phyloP scores from a whole-genome alignment of 2,797 vertebrate genomes.

The Pogonophryne albipinna region DNA sequence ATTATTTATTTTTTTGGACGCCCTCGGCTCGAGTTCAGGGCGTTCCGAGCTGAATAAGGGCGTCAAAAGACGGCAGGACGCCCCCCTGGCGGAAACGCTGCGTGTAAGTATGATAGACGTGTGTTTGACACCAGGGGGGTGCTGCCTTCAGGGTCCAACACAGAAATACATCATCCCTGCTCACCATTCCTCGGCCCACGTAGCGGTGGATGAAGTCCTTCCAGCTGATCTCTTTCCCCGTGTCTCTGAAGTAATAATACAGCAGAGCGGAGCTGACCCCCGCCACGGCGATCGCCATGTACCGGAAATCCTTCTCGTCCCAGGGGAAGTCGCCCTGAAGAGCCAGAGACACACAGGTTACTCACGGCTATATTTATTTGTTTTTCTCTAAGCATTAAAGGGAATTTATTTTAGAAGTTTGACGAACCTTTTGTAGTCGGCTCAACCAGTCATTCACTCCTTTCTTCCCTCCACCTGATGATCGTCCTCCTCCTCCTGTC shows the following conservation, averaged over 20 bases:
- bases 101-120: no score
- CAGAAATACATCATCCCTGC: slow-evolving; percentile 21
- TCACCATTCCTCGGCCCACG: slow-evolving; percentile 86
- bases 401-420: no score
- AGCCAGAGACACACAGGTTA: not conserved
- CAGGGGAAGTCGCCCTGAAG: slow-evolving; percentile 87
- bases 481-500: slow-evolving; percentile 32
- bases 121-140: no score
- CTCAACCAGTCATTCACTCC: slow-evolving; percentile 85
- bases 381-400: no score
- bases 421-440: slow-evolving; percentile 81
- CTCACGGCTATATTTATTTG: no score
- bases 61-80: no score
- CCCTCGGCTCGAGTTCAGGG: no score
- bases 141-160: no score
- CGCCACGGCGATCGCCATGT: slow-evolving; percentile 66
- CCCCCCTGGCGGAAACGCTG: no score
- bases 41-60: no score
- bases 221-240: slow-evolving; percentile 87
- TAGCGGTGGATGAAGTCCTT: slow-evolving; percentile 88
- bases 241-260: slow-evolving; percentile 82
- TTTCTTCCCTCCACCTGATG: slow-evolving; percentile 54
- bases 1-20: no score
- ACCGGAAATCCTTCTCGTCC: slow-evolving; percentile 87
- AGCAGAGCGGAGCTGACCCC: slow-evolving; percentile 75